Evolutionary conservation across 2,888 invertebrate genomes (phyloP).

Genomic region (Tribolium freemani): DNA sequence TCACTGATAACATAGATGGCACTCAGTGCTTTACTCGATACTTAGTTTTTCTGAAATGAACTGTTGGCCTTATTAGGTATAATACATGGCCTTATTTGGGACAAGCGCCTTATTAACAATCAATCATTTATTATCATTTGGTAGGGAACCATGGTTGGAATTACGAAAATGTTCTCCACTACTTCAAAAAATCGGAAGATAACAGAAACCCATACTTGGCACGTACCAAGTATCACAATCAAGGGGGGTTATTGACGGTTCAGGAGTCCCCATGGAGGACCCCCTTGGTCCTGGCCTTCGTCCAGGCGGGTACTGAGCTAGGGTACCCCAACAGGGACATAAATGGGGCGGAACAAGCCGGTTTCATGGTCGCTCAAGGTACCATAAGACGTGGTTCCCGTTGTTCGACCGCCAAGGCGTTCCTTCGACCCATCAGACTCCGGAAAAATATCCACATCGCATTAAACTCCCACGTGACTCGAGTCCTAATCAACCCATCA

Average conservation of each 20-base stretch:
- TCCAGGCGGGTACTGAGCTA: constrained; percentile 85
- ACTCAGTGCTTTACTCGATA: too few relatives aligned
- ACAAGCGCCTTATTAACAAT: too few relatives aligned
- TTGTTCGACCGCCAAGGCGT: constrained; percentile 91
- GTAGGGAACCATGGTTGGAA: constrained; percentile 90
- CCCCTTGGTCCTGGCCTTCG: constrained; percentile 85
- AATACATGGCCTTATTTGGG: too few relatives aligned
- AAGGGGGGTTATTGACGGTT: constrained; percentile 80
- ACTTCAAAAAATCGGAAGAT: constrained; percentile 92
- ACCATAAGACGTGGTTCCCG: constrained; percentile 80
- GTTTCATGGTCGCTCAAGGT: constrained; percentile 90
- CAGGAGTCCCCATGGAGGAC: constrained; percentile 90
- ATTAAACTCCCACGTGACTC: constrained; percentile 84
- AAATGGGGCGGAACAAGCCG: constrained; percentile 83
- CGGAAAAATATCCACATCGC: constrained; percentile 86
- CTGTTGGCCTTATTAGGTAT: too few relatives aligned
- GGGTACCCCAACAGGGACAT: constrained; percentile 89
- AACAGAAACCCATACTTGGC: constrained; percentile 88
- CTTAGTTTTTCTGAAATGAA: too few relatives aligned
- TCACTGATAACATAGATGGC: too few relatives aligned
- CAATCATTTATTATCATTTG: background rate
- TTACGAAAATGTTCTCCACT: constrained; percentile 85
- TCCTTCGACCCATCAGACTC: constrained; percentile 82
- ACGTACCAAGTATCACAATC: constrained; percentile 76
- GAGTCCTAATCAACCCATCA: constrained; percentile 80